Conservation (phyloP, 2,113 vertebrate genomes). For the Brachyistius frenatus region DNA sequence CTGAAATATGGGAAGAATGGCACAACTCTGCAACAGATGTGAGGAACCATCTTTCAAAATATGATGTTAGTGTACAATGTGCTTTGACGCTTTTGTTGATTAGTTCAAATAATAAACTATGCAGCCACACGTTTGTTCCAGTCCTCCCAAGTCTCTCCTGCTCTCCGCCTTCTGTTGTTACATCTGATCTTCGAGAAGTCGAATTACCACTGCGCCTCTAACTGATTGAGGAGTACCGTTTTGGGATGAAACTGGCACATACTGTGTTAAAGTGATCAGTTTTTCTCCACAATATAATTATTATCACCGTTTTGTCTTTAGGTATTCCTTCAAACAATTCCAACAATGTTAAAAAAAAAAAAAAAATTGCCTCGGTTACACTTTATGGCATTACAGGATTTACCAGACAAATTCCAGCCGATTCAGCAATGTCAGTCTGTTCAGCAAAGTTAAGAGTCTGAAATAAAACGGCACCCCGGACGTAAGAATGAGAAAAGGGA, state of each 20-base stretch:
- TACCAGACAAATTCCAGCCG: too few species aligned
- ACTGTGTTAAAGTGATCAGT: background rate
- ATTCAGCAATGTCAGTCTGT: background rate
- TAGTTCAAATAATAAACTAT: constrained; percentile 4
- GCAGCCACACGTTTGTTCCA: constrained; percentile 11
- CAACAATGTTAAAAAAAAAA: too few species aligned
- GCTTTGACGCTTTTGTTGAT: constrained; percentile 9
- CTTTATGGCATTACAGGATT: too few species aligned
- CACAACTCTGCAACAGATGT: background rate
- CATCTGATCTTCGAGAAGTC: too few species aligned
- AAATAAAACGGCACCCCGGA: background rate
- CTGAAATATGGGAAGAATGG: background rate
- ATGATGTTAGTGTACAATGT: background rate
- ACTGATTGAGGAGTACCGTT: background rate
- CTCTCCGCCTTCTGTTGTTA: constrained; percentile 10
- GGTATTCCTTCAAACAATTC: background rate
- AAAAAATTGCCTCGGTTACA: too few species aligned
- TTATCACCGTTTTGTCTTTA: too few species aligned
- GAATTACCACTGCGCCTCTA: background rate
- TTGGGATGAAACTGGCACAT: background rate
- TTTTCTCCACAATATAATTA: background rate
- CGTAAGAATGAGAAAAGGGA: constrained; percentile 4
- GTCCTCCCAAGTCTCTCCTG: constrained; percentile 4
- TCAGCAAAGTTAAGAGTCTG: background rate
- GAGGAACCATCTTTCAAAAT: background rate